Percentiles rank a stretch among this genome's conserved stretches.
These are phyloP conservation scores for Himalopsyche phryganea DNA, from an alignment of 1,140 invertebrate genomes.

Conservation along the genomic window DNA sequence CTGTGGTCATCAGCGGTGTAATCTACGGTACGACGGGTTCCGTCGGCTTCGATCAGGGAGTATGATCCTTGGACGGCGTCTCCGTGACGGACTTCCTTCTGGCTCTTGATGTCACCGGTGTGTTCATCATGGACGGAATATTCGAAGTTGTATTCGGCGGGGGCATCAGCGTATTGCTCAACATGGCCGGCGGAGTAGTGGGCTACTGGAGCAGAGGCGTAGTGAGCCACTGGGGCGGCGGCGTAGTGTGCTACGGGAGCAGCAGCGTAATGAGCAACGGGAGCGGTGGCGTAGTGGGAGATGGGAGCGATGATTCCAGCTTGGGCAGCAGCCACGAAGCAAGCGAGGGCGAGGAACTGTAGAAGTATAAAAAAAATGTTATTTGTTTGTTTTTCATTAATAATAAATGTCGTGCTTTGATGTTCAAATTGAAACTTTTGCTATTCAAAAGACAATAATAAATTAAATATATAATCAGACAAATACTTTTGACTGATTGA, in stretches of 20 bases:
- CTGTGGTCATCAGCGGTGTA: conserved; percentile 70
- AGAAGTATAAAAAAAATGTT: background rate
- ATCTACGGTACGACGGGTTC: conserved; percentile 65
- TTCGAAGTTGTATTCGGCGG: conserved; percentile 51
- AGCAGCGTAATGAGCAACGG: conserved; percentile 35
- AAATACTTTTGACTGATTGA: too few relatives aligned
- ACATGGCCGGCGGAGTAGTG: conserved; percentile 33
- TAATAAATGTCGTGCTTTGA: background rate
- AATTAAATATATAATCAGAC: too few relatives aligned
- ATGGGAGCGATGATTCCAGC: conserved; percentile 23
- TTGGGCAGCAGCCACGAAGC: conserved; percentile 28
- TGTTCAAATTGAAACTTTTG: too few relatives aligned
- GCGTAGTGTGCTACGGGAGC: conserved; percentile 19
- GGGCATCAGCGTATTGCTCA: conserved; percentile 37
- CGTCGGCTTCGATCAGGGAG: conserved; percentile 61
- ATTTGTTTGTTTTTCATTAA: background rate
- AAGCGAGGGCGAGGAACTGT: conserved; percentile 27
- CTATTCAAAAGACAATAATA: too few relatives aligned
- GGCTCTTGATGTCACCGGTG: conserved; percentile 56
- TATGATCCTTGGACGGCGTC: conserved; percentile 54
- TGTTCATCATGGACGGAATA: conserved; percentile 56
- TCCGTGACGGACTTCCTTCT: conserved; percentile 53
- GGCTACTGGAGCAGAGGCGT: conserved; percentile 35
- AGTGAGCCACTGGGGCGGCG: conserved; percentile 35
- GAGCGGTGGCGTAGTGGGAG: conserved; percentile 35